Base-by-base conservation (phyloP, 2,113 vertebrate species). In the Pimephales promelas region DNA sequence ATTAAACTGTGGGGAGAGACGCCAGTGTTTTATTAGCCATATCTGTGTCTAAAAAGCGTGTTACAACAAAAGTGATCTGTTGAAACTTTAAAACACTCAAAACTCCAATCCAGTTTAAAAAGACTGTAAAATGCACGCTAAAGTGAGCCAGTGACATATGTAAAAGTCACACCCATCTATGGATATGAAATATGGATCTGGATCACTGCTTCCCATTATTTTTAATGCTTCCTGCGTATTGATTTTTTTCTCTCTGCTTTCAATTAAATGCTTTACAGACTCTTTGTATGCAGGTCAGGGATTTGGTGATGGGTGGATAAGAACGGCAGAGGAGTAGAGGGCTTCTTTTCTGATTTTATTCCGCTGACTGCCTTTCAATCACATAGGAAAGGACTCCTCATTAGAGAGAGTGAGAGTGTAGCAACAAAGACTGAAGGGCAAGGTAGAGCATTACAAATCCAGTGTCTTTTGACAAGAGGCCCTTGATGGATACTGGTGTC, bases 331-430 rank as follows among this genome's bases (percentile, higher is more conserved):
- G 82, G 62, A 83, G 71, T 43, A 75, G 85, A 89, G 54, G 75
- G 80, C 85, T 76, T 61, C 70, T 40, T 86, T 87, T 88, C 85
- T 87, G 80, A 87, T 89, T 90, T 83, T 52, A 88, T 88, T 86
- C 85, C 61, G 36, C 64, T 83, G 76, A 66, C 73, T 81, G 78
- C 84, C 83, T 83, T 83, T 89, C 85, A 88, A 88, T 88, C 84
- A 83, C 74, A 13, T 5, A 43, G 49, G 57, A 83, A 83, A 82
- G n/a, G 81, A 76, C 79, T 84, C 61, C 84, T 87, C 87, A 89
- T 89, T 88, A 87, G 73, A 81, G 76, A 79, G 83, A 88, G 72
- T 31, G 56, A 26, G 47, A 62, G 81, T 77, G 71, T 78, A 57
- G 82, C 84, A 79, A 72, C 56, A 68, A 71, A 83, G 76, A 86